Evolutionary conservation across 2,888 invertebrate genomes (phyloP).

Genomic region (Eudasyphora cyanicolor): DNA sequence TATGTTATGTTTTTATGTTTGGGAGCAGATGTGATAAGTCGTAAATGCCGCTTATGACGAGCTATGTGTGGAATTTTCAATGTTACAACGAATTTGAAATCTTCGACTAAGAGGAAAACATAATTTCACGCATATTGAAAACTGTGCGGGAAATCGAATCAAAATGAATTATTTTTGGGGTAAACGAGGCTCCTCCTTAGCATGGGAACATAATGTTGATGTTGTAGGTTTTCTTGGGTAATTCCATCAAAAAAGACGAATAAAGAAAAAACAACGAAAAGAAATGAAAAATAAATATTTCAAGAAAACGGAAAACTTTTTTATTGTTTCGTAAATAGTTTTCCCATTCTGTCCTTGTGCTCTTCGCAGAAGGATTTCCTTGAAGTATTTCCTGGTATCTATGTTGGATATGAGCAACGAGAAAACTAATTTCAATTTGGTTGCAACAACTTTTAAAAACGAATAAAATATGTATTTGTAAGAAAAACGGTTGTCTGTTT

Average conservation of each 20-base stretch:
- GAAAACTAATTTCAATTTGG: slow-evolving; percentile 33
- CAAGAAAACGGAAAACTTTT: neutral
- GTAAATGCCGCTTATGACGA: neutral
- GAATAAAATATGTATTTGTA: slow-evolving; percentile 23
- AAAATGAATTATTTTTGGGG: too few species aligned
- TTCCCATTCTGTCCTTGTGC: neutral
- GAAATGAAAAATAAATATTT: neutral
- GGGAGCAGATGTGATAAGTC: neutral
- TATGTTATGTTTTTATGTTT: neutral
- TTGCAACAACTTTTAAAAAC: slow-evolving; percentile 15
- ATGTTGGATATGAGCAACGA: neutral
- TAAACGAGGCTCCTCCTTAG: slow-evolving; percentile 28
- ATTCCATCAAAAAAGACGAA: neutral
- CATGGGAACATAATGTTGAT: slow-evolving; percentile 43
- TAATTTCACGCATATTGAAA: slow-evolving; percentile 55
- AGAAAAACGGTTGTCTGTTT: neutral
- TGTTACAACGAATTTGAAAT: slow-evolving; percentile 36
- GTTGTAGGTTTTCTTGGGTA: slow-evolving; percentile 5
- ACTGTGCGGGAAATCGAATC: neutral
- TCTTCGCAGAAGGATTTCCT: neutral
- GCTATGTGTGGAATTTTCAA: slow-evolving; percentile 43
- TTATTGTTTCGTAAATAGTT: neutral
- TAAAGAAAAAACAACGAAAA: slow-evolving; percentile 1
- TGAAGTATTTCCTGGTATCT: neutral
- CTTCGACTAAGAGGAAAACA: slow-evolving; percentile 9